Conservation (phyloP, 2,888 invertebrate genomes). For the Operophtera brumata region DNA sequence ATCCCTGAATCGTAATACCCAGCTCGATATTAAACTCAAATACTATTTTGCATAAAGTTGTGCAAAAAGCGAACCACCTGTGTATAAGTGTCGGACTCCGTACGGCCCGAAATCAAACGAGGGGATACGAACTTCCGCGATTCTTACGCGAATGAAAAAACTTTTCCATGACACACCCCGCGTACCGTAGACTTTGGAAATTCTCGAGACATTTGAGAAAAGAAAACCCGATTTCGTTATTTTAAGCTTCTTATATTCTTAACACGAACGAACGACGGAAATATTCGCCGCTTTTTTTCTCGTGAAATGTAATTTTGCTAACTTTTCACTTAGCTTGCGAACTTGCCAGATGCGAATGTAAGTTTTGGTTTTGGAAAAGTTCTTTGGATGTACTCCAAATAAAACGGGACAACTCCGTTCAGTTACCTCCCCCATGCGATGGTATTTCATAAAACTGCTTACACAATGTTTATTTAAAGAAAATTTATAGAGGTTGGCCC, state of each 20-base stretch:
- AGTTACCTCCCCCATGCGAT: constrained; percentile 22
- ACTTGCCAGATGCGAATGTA: constrained; percentile 54
- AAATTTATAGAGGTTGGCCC: constrained; percentile 24
- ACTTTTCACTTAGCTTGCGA: constrained; percentile 70
- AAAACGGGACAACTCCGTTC: constrained; percentile 41
- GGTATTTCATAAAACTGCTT: constrained; percentile 38
- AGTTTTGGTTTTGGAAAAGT: constrained; percentile 61
- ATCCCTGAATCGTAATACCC: constrained; percentile 48
- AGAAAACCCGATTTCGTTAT: constrained; percentile 58
- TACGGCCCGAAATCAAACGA: constrained; percentile 49
- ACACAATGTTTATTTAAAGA: constrained; percentile 29
- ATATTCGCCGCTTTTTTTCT: constrained; percentile 48
- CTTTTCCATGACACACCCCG: constrained; percentile 43
- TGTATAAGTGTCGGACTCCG: constrained; percentile 44
- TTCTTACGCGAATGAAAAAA: constrained; percentile 60
- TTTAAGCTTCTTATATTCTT: constrained; percentile 71
- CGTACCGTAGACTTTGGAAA: constrained; percentile 32
- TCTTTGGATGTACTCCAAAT: constrained; percentile 67
- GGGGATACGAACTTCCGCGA: constrained; percentile 43
- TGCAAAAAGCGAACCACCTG: constrained; percentile 54
- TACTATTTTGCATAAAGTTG: constrained; percentile 56
- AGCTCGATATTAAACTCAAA: constrained; percentile 50
- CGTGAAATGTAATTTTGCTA: constrained; percentile 63
- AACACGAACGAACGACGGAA: constrained; percentile 51
- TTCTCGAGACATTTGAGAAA: constrained; percentile 42